A percentile compares a stretch with the other conserved stretches of the same genome.
phyloP scores from a whole-genome alignment of 2,797 vertebrate genomes.

The Fundulus diaphanus region DNA sequence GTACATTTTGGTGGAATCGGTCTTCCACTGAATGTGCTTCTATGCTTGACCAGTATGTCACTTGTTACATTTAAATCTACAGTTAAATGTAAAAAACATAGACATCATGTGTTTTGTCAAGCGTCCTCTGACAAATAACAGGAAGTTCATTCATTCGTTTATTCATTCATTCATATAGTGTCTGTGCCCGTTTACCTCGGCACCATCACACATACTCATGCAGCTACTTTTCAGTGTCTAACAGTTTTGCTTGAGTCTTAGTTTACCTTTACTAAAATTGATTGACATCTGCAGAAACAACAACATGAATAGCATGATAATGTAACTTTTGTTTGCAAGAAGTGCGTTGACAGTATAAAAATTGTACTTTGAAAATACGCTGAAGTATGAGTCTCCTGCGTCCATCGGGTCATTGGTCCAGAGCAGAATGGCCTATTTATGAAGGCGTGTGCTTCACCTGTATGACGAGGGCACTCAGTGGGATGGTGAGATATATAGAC shows the following conservation, averaged over 20 bases:
- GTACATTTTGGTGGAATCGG: no score
- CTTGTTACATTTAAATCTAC: no score
- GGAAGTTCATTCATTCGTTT: neutral
- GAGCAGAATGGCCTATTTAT: constrained; percentile 1
- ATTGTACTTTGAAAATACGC: neutral
- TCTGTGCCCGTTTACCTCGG: neutral
- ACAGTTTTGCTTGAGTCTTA: neutral
- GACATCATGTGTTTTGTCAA: no score
- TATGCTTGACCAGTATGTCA: no score
- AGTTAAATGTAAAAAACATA: no score
- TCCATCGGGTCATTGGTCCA: neutral
- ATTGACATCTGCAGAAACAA: neutral
- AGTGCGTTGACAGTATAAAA: neutral
- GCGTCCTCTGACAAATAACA: neutral
- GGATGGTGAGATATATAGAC: constrained; percentile 36
- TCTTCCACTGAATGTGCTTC: no score
- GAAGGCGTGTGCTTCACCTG: constrained; percentile 3
- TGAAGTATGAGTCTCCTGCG: neutral
- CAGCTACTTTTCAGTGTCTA: neutral
- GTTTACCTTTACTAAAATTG: neutral
- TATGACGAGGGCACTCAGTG: constrained; percentile 14
- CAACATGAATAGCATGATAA: neutral
- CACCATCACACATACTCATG: neutral
- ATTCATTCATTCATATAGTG: neutral
- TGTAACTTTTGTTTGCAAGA: neutral